These are phyloP conservation scores for Cantharis flavilabris DNA, from an alignment of 2,888 invertebrate species.

Conservation along the genomic window DNA sequence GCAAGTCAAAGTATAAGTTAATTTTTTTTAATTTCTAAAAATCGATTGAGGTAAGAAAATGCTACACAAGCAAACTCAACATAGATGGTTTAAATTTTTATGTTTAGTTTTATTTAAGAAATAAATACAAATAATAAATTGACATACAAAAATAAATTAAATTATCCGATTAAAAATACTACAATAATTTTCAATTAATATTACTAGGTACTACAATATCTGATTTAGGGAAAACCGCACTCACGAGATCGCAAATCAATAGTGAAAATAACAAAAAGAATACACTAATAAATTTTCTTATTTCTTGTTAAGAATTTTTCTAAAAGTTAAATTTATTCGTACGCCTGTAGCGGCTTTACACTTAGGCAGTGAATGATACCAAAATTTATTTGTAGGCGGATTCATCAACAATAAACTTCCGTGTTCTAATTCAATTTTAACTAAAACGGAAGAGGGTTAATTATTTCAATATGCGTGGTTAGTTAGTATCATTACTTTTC, in stretches of 20 bases:
- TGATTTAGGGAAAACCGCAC: not conserved
- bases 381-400: constrained; percentile 69
- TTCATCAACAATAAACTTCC: constrained; percentile 73
- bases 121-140: too few relatives aligned
- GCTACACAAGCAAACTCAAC: too few relatives aligned
- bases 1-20: too few relatives aligned
- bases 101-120: too few relatives aligned
- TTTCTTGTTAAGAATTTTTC: constrained; percentile 52
- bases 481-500: not conserved
- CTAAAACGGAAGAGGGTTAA: constrained; percentile 47
- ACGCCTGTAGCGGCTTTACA: constrained; percentile 61
- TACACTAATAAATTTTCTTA: not conserved
- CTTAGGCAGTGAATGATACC: constrained; percentile 72
- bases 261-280: not conserved
- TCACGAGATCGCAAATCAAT: not conserved
- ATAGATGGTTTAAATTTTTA: too few relatives aligned
- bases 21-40: too few relatives aligned
- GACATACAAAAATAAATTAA: not conserved
- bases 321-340: constrained; percentile 70
- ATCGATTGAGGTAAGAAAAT: too few relatives aligned
- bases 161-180: not conserved
- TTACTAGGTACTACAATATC: not conserved
- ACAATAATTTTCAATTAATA: not conserved
- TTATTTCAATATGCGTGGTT: not conserved
- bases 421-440: constrained; percentile 65